Evolutionary conservation across 2,797 vertebrate genomes (phyloP), one percentile per base, ranked within the genome.

Genomic region (Danio jaintianensis): DNA sequence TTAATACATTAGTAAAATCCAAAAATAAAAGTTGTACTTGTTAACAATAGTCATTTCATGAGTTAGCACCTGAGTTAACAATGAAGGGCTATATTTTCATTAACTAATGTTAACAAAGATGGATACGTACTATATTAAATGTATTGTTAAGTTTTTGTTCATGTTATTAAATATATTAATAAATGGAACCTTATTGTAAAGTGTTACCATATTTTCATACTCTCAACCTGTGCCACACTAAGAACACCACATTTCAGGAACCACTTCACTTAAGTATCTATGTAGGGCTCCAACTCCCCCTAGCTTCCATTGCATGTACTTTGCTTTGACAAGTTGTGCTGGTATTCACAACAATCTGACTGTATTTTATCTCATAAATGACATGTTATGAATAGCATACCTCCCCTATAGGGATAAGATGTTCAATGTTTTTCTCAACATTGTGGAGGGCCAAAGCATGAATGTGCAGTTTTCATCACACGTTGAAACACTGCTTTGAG

Each of bases 211-310:
- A 45, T 78, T 79, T 75, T 55, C 36, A 70, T 61, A 77, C 68
- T 64, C 84, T 68, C 48, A 62, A 77, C 36, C 55, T 74, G 66
- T 76, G 75, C 64, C 76, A 56, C 55, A 78, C 40, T 52, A 82
- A 45, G 55, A 80, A 50, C 29, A 77, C 43, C 11, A 80, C 68
- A 63, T 64, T 72, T 48, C 38, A 75, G 68, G 64, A 83, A 68
- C 58, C 53, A 75, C 58, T 78, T 61, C 47, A 36, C 18, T 12
- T 0, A 22, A 50, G 29, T 62, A 74, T 77, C 64, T 75, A 67
- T 63, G 74, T 71, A 80, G 79, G 70, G 22, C 70, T 68, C 82
- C 85, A 86, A 68, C 85, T 80, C 85, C 85, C 80, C 83, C 85
- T 84, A 84, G 83, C 78, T 82, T 78, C 59, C 59, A 71, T 42